phyloP scores from a whole-genome alignment of 2,888 invertebrate genomes.

The Parnassius orleans region DNA sequence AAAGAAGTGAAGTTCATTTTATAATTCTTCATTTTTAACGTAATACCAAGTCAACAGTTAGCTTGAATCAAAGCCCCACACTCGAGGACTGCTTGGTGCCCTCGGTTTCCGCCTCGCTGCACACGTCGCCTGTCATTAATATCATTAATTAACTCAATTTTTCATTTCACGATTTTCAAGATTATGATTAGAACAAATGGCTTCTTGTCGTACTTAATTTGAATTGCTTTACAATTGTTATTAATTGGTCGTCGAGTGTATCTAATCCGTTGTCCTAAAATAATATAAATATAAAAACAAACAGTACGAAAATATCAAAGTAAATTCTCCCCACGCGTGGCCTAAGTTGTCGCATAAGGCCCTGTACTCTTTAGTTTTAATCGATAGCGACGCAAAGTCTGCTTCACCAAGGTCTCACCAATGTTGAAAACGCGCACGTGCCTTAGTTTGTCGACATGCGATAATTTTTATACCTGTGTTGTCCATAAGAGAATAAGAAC shows the following conservation, averaged over 20 bases:
- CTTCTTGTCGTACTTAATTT: conserved; percentile 10
- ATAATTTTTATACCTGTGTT: too few species aligned
- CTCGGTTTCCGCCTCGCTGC: conserved; percentile 37
- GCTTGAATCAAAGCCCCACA: conserved; percentile 13
- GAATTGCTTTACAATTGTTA: conserved; percentile 9
- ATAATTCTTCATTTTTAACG: background rate
- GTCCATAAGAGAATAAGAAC: too few species aligned
- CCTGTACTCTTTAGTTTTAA: too few species aligned
- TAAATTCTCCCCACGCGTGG: too few species aligned
- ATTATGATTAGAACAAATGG: conserved; percentile 29
- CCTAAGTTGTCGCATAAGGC: too few species aligned
- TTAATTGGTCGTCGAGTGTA: conserved; percentile 8
- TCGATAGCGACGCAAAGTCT: too few species aligned
- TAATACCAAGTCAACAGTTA: conserved; percentile 7
- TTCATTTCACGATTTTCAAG: conserved; percentile 31
- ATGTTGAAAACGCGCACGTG: too few species aligned
- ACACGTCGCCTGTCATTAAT: conserved; percentile 39
- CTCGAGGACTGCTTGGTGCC: conserved; percentile 8
- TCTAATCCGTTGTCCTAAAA: too few species aligned
- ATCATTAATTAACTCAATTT: conserved; percentile 43
- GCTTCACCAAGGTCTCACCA: too few species aligned
- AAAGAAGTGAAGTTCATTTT: background rate
- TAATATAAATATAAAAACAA: too few species aligned
- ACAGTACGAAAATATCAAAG: too few species aligned
- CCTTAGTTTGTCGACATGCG: too few species aligned